Base-by-base conservation (phyloP, 2,113 vertebrate genomes). In the Synchiropus splendidus region DNA sequence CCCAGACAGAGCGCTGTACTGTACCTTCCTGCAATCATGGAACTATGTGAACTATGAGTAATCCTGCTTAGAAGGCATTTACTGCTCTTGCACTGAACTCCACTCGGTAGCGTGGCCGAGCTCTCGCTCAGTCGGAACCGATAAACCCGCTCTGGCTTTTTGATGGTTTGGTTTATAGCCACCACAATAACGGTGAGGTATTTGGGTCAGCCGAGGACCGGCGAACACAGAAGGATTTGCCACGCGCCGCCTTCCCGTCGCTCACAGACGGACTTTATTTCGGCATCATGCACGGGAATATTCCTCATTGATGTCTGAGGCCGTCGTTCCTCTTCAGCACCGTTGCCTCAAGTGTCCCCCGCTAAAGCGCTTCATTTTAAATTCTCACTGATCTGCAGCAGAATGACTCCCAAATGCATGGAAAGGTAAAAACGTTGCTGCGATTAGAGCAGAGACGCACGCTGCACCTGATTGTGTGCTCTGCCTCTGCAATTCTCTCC, bases 61-160 rank as follows among this genome's bases (percentile, higher is more conserved):
- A 75, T 72, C 71, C 64, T 64, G 70, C 68, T 75, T 76, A 66
- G 57, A 45, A 50, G 32, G 59, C 67, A 45, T 74, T 58, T 55
- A 40, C 41, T 14, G 42, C 45, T 53, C 54, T 48, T 32, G 75
- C 72, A 67, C 68, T 80, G 66, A 68, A 62, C 48, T 57, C 58
- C 36, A 17, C 40, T 64, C 55, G 53, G 45, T 48, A 43, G 36
- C 48, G 45, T 49, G 36, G 51, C 41, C 33, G 13, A 45, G 30
- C 44, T 33, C 67, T 53, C 54, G 36, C 60, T 51, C 43, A 8
- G 21, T 32, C 42, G 50, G 44, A 45, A 27, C 42, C 48, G 21
- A 37, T 57, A 56, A 67, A 67, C 44, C 62, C n/a, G 48, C 39
- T 64, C 64, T 41, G 21, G 16, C 11, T 27, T 72, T 50, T 51